Base-by-base conservation (phyloP, 1,140 invertebrate genomes). In the Monochamus saltuarius region DNA sequence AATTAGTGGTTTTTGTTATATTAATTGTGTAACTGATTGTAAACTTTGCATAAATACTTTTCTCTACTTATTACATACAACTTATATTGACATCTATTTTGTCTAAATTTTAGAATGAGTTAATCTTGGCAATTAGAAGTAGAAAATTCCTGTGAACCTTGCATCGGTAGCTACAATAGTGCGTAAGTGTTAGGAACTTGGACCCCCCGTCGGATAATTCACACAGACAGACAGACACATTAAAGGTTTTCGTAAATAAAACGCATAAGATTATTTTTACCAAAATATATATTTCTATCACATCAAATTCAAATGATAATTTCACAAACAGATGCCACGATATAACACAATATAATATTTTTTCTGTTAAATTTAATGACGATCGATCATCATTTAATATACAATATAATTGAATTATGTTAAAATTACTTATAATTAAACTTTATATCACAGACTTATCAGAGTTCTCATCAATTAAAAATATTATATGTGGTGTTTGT, bases 221-320 rank as follows among this genome's bases (percentile, higher is more conserved):
- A 64, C 47, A 56, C 42, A 64, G 45, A 57, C 59, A 61, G 22
- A 61, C 55, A 65, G 59, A 65, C 64, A 65, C 56, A 52, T 65
- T 58, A 50, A 59, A 65, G 56, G 62, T 57, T 56, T 59, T 34
- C 46, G 37, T 62, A 64, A 70, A 68, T 70, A 72, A 68, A 72
- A 72, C 68, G 61, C 65, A 59, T 54, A 47, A 34, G 10, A 53
- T 64, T 60, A 52, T 67, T 64, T 69, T 72, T 69, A 72, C 61
- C 64, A 72, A 72, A 70, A 69, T 72, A 69, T 72, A 72, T 70
- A 62, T 71, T 65, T 63, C 50, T 70, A 69, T 68, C 70, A 72
- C 70, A 72, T 66, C 56, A 53, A 66, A 69, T 58, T 63, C 38
- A 61, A 59, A 54, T 61, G 45, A 56, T 59, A 61, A 55, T 51